Conservation (phyloP, 2,113 vertebrate genomes). For the Aix galericulata region DNA sequence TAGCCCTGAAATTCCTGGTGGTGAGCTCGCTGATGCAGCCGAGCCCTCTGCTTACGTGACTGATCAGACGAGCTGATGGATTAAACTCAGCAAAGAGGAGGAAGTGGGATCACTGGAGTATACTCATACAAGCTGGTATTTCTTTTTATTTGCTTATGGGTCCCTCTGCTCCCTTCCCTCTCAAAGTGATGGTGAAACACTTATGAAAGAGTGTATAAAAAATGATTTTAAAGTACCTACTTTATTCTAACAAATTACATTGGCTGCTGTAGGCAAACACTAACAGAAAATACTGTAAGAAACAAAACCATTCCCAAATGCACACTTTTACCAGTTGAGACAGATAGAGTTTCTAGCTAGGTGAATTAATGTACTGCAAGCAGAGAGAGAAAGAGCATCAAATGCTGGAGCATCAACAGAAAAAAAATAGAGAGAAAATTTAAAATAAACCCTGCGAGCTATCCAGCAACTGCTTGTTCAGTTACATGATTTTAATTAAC, state of each 20-base stretch:
- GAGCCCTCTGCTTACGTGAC: neutral
- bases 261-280: neutral
- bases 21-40: neutral
- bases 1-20: neutral
- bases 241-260: conserved; percentile 33
- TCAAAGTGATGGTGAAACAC: neutral
- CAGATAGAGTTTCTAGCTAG: neutral
- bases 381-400: neutral
- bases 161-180: conserved; percentile 3
- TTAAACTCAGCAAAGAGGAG: neutral
- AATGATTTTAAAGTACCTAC: neutral
- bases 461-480: conserved; percentile 18
- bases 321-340: neutral
- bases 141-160: conserved; percentile 1
- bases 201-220: neutral
- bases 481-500: conserved; percentile 37
- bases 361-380: conserved; percentile 4
- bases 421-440: neutral
- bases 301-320: conserved; percentile 25
- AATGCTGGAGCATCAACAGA: neutral
- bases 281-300: neutral
- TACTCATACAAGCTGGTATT: neutral
- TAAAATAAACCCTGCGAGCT: conserved; percentile 12
- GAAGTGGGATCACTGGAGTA: neutral
- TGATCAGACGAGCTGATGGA: neutral